Base-by-base conservation (phyloP, 2,797 vertebrate species). In the Microtus agrestis region DNA sequence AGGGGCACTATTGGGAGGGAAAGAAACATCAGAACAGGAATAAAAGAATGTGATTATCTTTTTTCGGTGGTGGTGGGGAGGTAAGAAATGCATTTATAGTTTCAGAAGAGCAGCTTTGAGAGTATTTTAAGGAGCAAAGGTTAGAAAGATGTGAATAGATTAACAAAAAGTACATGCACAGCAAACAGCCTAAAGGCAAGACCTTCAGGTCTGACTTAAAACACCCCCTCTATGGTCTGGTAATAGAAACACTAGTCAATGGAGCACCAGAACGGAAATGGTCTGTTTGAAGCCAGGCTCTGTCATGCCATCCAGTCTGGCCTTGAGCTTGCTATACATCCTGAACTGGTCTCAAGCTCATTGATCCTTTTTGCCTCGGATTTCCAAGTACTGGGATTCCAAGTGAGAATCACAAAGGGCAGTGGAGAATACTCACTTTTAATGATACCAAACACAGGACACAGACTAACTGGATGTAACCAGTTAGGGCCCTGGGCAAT, bases 141-240 rank as follows among this genome's bases (percentile, higher is more conserved):
- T 80, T n/a, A 31, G 29, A 88, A 77, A 95, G 54, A n/a, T 31
- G 54, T 86, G 79, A 8, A 48, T n/a, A 76, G 31, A 19, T 71
- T 91, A 27, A 87, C 87, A 89, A 59, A 48, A 74, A 74, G 43
- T 2, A 40, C 40, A 63, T 2, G 6, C 27, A 37, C 10, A 86
- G 74, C 21, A 65, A 37, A 87, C 17, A 69, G 23, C 80, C 46
- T 43, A 65, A 54, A 61, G 34, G 51, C 65, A 5, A 5, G 56
- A 61, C 56, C 74, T 89, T 81, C 21, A 56, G 48, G 11, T 56
- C 2, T 81, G 97, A 94, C 74, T 81, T n/a, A 40, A 76, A 87
- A 65, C 12, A 21, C 25, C 40, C 82, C 59, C 17, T 86, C 34
- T 21, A 67, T 48, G 61, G 34, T 82, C 61, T 87, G 40, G 23